Evolutionary conservation across 92 coral and sea anemone genomes (phyloP), one percentile per base, ranked within the genome.

Genomic region (Actinernus sp.): DNA sequence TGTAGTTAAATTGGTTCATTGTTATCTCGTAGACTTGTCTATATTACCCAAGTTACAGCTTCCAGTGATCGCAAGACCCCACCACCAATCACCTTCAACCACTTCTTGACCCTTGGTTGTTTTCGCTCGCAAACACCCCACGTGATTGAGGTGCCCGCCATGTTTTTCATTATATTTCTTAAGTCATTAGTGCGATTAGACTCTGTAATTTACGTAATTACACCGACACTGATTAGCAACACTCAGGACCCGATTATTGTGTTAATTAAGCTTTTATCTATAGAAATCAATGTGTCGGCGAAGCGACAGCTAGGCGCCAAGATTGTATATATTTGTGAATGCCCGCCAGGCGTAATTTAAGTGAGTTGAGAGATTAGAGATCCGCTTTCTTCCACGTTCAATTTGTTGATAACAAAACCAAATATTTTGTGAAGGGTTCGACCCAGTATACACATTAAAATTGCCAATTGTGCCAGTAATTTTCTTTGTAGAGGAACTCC

Each of bases 211-310:
- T 85, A 84, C 97, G 97, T 90, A 90, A 90, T 90, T 90, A 90
- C 81, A 81, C 77, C 92, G 92, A 80, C 89, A 78, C 88, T 90
- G 83, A 90, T 90, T 85, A 90, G 97, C 97, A 85, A 81, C 97
- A 90, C 97, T 90, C 97, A 85, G 89, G 78, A 44, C 83, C 79
- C 92, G 97, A 85, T 90, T 90, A 90, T 90, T 90, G 97, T 90
- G 97, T 90, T 90, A 90, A 90, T 90, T 81, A 90, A 83, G 88
- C 89, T 74, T 84, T 90, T 90, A 90, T 90, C 97, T 84, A 62
- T 59, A 66, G 84, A 81, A 90, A 83, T 90, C 92, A 85, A 90
- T 81, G 97, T 90, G 97, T 90, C 97, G 49, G 44, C 57, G 45
- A 36, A 71, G 86, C 83, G 97, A 79, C 97, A 83, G 65, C 36